These are phyloP conservation scores for Loris lydekkerianus DNA, from an alignment of 2,797 vertebrate genomes.

Conservation along the genomic window DNA sequence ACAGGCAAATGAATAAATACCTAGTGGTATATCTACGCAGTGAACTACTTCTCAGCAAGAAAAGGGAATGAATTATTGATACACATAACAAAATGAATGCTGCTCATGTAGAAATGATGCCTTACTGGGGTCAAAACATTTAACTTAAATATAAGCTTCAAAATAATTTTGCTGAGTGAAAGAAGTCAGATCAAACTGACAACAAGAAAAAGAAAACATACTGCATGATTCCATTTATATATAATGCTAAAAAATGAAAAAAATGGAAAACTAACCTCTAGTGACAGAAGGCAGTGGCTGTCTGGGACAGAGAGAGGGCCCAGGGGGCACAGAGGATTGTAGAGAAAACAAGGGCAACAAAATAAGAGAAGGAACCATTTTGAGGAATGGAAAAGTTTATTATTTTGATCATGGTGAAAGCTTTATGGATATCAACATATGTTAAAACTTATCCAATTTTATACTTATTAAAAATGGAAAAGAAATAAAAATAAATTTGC, in stretches of 20 bases:
- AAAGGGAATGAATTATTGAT: background rate
- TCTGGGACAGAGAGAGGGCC: background rate
- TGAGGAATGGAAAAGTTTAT: background rate
- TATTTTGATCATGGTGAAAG: background rate
- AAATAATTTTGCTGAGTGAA: background rate
- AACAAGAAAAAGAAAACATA: background rate
- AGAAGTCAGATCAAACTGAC: background rate
- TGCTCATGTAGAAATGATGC: background rate
- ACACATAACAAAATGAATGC: background rate
- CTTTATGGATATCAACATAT: background rate
- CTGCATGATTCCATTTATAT: background rate
- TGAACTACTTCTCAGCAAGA: constrained; percentile 16
- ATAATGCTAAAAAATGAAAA: background rate
- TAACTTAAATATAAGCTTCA: constrained; percentile 37
- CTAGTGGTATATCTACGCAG: background rate
- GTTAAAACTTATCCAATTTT: background rate
- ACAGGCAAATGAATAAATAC: background rate
- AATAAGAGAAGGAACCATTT: background rate
- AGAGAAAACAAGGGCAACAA: background rate
- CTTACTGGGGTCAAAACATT: background rate
- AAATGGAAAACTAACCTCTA: background rate
- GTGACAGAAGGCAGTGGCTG: background rate
- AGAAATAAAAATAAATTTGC: background rate
- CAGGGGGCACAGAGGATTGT: background rate
- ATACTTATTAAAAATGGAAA: background rate